Evolutionary conservation across 2,797 vertebrate species (phyloP).

Genomic region (Tokudaia muenninki): DNA sequence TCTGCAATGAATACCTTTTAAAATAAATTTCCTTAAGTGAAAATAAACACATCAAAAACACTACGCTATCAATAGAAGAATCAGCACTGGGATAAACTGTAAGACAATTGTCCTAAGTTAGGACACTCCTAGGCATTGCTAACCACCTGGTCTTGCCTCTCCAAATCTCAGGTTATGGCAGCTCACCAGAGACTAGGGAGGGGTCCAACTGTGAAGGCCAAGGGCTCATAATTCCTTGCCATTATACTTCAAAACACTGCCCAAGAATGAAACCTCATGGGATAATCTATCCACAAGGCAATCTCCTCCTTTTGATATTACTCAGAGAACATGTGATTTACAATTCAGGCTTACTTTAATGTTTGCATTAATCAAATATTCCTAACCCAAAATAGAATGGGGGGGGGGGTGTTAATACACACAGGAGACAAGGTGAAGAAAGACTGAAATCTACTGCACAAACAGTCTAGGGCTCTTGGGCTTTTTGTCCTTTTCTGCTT

Average conservation of each 20-base stretch:
- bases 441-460: not conserved
- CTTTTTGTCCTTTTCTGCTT: not conserved
- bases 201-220: not conserved
- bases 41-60: slow-evolving; percentile 6
- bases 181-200: not conserved
- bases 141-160: not conserved
- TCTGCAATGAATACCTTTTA: not conserved
- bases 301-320: not conserved
- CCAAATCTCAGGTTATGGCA: not conserved
- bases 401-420: not conserved
- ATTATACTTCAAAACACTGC: not conserved
- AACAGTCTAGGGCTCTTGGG: not conserved
- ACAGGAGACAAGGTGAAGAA: not conserved
- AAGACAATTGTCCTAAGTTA: not conserved
- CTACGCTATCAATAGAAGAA: not conserved
- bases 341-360: not conserved
- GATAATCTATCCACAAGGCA: not conserved
- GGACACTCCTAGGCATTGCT: not conserved
- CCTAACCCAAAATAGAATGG: not conserved
- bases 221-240: not conserved
- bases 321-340: not conserved
- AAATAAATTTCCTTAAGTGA: not conserved
- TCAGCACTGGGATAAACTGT: not conserved
- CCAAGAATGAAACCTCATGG: not conserved
- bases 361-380: not conserved